Evolutionary conservation across 1,140 invertebrate species (phyloP).

Genomic region (Procambarus clarkii): DNA sequence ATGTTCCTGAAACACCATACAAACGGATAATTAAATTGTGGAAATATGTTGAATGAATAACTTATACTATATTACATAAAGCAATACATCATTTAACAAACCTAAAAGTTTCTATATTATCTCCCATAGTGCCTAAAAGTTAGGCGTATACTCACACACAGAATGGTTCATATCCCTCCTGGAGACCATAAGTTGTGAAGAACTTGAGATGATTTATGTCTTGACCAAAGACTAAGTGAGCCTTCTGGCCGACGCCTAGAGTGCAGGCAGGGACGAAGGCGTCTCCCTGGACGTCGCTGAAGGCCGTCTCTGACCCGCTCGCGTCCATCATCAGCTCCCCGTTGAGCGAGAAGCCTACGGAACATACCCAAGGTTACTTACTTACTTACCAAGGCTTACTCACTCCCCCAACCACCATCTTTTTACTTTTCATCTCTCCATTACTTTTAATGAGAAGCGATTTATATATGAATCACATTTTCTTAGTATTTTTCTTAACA

Average conservation of each 20-base stretch:
- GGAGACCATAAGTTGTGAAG: constrained; percentile 98
- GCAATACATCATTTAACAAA: too few species aligned
- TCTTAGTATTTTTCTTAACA: too few species aligned
- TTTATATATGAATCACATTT: too few species aligned
- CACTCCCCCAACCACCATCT: too few species aligned
- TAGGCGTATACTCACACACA: constrained; percentile 86
- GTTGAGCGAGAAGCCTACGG: constrained; percentile 96
- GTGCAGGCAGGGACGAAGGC: constrained; percentile 98
- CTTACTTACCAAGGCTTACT: too few species aligned
- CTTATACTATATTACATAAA: too few species aligned
- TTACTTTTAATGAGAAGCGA: too few species aligned
- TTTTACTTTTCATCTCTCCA: too few species aligned
- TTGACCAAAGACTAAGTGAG: constrained; percentile 94
- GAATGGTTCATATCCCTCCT: constrained; percentile 98
- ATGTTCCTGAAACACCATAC: constrained; percentile 87
- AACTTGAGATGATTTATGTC: constrained; percentile 97
- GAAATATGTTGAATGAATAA: too few species aligned
- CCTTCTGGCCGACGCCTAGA: constrained; percentile 91
- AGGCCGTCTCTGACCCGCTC: constrained; percentile 97
- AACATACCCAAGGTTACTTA: background rate
- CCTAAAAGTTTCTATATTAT: too few species aligned
- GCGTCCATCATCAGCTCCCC: constrained; percentile 98
- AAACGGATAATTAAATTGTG: too few species aligned
- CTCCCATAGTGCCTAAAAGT: background rate
- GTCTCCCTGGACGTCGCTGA: constrained; percentile 93